Evolutionary conservation across 2,888 invertebrate genomes (phyloP).

Genomic region (Lapara coniferarum): DNA sequence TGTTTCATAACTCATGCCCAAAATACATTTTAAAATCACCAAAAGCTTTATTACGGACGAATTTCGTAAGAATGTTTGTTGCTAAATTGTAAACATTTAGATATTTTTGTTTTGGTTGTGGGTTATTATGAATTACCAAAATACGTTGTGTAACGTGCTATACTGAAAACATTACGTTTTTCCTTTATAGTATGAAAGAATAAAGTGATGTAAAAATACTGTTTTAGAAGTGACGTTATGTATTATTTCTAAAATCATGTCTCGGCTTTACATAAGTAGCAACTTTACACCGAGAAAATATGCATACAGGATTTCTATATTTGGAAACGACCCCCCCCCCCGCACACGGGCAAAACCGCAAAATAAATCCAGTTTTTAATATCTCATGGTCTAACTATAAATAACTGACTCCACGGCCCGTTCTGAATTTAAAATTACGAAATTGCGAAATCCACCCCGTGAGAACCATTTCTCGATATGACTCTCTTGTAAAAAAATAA

Average conservation of each 20-base stretch:
- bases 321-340: too few species aligned
- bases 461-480: constrained; percentile 65
- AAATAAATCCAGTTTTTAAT: too few species aligned
- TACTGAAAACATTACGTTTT: not conserved
- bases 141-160: not conserved
- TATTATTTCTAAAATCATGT: not conserved
- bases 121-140: not conserved
- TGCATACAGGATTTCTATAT: too few species aligned
- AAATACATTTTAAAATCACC: constrained; percentile 15
- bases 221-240: not conserved
- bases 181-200: too few species aligned
- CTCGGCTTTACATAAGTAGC: too few species aligned
- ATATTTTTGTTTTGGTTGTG: constrained; percentile 4
- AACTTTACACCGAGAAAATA: too few species aligned
- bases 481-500: constrained; percentile 68
- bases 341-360: too few species aligned
- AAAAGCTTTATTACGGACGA: not conserved
- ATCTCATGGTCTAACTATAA: too few species aligned
- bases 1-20: constrained; percentile 57
- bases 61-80: constrained; percentile 3
- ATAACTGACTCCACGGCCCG: too few species aligned
- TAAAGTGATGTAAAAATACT: too few species aligned
- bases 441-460: constrained; percentile 51
- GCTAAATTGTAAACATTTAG: not conserved
- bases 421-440: not conserved